Conservation (phyloP, 2,797 vertebrate species). For the Protonibea diacanthus region DNA sequence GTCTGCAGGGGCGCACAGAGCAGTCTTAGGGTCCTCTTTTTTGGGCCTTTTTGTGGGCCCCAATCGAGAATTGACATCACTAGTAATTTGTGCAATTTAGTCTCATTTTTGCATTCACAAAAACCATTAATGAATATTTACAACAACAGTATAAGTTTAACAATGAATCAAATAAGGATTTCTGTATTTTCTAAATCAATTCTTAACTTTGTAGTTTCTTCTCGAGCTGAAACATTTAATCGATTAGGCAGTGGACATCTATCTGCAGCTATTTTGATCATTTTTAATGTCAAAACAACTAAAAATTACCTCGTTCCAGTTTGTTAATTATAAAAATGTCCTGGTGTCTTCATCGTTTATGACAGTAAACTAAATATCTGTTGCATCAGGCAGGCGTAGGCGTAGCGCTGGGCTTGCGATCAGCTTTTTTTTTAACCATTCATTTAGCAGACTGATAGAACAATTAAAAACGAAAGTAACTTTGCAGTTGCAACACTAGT, state of each 20-base stretch:
- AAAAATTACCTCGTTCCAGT: neutral
- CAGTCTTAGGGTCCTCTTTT: neutral
- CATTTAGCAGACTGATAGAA: neutral
- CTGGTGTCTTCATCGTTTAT: neutral
- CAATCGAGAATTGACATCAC: neutral
- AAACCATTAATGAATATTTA: neutral
- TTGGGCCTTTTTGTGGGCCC: neutral
- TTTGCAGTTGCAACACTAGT: neutral
- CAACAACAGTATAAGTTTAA: neutral
- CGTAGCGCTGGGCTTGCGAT: neutral
- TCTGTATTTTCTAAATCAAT: neutral
- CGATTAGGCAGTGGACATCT: neutral
- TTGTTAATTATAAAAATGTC: neutral
- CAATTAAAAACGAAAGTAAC: neutral
- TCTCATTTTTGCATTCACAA: neutral
- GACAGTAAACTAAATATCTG: neutral
- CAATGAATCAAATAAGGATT: neutral
- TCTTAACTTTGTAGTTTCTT: neutral
- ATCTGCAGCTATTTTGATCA: neutral
- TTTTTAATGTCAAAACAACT: neutral
- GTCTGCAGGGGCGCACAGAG: slow-evolving; percentile 35
- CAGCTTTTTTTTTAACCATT: neutral
- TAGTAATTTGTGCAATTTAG: neutral
- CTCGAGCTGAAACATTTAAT: neutral
- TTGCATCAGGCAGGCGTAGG: no score